A percentile compares a stretch with the other conserved stretches of the same genome.
phyloP scores from a whole-genome alignment of 1,140 invertebrate genomes.

The Aphelinus atriplicis region DNA sequence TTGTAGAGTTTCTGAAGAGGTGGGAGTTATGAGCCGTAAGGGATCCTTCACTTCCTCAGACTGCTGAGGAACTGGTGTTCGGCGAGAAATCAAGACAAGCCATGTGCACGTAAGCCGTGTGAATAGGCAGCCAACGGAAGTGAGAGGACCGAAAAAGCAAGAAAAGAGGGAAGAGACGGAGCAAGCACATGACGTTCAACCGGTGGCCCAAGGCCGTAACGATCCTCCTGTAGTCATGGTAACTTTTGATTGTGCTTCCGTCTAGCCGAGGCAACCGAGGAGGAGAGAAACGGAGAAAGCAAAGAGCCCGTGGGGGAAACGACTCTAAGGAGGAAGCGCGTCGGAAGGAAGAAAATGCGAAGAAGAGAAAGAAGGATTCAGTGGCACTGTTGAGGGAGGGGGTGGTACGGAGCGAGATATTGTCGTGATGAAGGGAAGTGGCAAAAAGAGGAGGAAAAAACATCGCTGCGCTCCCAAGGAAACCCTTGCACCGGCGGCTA shows the following conservation, averaged over 20 bases:
- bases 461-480: background rate
- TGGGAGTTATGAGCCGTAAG: too few species aligned
- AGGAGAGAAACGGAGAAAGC: background rate
- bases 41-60: too few species aligned
- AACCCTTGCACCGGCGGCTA: background rate
- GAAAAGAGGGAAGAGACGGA: conserved; percentile 15
- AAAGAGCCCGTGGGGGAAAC: background rate
- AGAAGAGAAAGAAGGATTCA: background rate
- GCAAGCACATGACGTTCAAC: conserved; percentile 33
- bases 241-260: conserved; percentile 58
- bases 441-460: conserved; percentile 2
- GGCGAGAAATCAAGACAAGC: too few species aligned
- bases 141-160: background rate
- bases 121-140: too few species aligned
- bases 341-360: background rate
- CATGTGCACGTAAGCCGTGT: too few species aligned
- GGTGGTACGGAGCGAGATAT: background rate
- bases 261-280: conserved; percentile 22
- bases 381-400: too few species aligned
- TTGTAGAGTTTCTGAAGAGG: too few species aligned
- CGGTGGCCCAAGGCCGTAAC: conserved; percentile 44
- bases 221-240: conserved; percentile 56
- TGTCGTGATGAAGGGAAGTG: conserved; percentile 6
- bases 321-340: background rate
- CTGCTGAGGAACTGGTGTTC: too few species aligned